These are phyloP conservation scores for Ictalurus furcatus DNA, from an alignment of 2,113 vertebrate genomes.

Conservation along the genomic window DNA sequence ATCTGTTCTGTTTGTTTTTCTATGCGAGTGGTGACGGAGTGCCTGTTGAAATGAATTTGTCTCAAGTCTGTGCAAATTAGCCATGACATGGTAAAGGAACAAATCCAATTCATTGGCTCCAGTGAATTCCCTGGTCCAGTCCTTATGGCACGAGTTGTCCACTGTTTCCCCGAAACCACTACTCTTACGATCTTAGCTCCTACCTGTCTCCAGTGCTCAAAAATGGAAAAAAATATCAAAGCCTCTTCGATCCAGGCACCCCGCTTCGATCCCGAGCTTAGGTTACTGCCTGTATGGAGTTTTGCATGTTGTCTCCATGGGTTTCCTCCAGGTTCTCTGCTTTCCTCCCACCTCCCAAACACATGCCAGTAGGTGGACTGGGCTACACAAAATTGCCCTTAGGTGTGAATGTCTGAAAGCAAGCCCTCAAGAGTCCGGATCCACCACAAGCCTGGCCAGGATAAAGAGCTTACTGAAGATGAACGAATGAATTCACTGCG, in stretches of 20 bases:
- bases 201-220: not conserved
- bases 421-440: not conserved
- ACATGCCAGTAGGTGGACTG: not conserved
- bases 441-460: not conserved
- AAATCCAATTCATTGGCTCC: not conserved
- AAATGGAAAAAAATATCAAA: not conserved
- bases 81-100: not conserved
- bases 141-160: not conserved
- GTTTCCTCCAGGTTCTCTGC: not conserved
- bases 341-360: not conserved
- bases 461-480: not conserved
- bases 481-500: not conserved
- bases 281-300: not conserved
- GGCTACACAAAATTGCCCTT: not conserved
- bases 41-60: not conserved
- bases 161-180: too few relatives aligned
- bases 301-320: not conserved
- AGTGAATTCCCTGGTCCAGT: not conserved
- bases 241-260: not conserved
- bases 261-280: not conserved
- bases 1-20: not conserved
- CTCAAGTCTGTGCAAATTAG: not conserved
- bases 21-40: not conserved
- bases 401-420: not conserved
- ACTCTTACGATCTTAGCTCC: not conserved